phyloP scores from a whole-genome alignment of 2,797 vertebrate species.

The Atherinosoma microstoma region DNA sequence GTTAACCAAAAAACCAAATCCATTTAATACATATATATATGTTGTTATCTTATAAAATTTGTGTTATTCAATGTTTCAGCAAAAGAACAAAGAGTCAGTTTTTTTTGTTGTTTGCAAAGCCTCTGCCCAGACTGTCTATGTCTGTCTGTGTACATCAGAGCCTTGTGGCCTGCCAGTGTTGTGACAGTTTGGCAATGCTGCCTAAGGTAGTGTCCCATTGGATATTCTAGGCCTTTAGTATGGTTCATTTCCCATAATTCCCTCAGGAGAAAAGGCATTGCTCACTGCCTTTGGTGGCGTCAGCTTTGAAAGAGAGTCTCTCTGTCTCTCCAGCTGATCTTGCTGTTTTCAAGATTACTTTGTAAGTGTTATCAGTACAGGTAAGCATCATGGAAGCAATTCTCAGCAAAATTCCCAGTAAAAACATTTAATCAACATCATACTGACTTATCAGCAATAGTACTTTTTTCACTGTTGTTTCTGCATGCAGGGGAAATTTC shows the following conservation, averaged over 20 bases:
- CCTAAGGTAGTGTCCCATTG: conserved; percentile 62
- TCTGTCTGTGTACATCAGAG: conserved; percentile 35
- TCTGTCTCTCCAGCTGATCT: not conserved
- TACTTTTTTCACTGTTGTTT: not conserved
- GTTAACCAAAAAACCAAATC: not conserved
- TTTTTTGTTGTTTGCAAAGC: not conserved
- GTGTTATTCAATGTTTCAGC: not conserved
- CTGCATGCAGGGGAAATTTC: not conserved
- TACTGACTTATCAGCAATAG: not conserved
- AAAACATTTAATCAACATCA: not conserved
- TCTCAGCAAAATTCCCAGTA: not conserved
- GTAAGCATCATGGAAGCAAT: not conserved
- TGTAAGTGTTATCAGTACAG: not conserved
- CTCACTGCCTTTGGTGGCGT: conserved; percentile 56
- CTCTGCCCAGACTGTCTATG: conserved; percentile 1
- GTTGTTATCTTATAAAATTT: too few species aligned
- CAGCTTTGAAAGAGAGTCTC: conserved; percentile 53
- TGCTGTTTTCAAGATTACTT: conserved; percentile 13
- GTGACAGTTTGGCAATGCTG: conserved; percentile 63
- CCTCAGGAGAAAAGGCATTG: conserved; percentile 53
- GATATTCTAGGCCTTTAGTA: conserved; percentile 63
- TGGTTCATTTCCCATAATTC: conserved; percentile 67
- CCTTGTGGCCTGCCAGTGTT: conserved; percentile 45
- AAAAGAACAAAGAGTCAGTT: not conserved
- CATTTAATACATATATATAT: not conserved